phyloP scores from a whole-genome alignment of 1,140 invertebrate species.

The Holotrichia oblita region DNA sequence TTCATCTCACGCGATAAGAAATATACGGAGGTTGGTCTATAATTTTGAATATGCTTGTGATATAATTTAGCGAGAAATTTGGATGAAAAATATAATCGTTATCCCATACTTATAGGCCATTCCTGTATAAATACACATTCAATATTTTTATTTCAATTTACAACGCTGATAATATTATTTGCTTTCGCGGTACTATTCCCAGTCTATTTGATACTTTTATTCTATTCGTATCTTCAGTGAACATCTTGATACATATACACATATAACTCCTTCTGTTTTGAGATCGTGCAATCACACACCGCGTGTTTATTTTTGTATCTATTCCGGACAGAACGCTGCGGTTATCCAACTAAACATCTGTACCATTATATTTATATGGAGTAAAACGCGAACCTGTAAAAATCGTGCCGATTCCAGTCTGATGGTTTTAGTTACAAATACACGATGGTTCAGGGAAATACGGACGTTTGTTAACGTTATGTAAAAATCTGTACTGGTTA shows the following conservation, averaged over 20 bases:
- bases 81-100: too few relatives aligned
- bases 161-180: too few relatives aligned
- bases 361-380: conserved; percentile 16
- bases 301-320: conserved; percentile 35
- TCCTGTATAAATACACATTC: too few relatives aligned
- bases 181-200: too few relatives aligned
- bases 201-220: background rate
- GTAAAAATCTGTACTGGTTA: too few relatives aligned
- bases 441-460: too few relatives aligned
- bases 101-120: too few relatives aligned
- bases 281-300: conserved; percentile 10
- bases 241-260: background rate
- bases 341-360: conserved; percentile 32
- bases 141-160: too few relatives aligned
- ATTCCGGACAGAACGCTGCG: conserved; percentile 31
- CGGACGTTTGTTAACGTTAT: too few relatives aligned
- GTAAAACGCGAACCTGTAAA: conserved; percentile 3
- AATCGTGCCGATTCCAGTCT: background rate
- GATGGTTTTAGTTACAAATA: too few relatives aligned
- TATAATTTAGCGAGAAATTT: too few relatives aligned
- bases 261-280: background rate
- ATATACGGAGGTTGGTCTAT: too few relatives aligned
- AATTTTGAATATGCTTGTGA: background rate
- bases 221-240: background rate
- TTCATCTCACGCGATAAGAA: background rate